Evolutionary conservation across 1,140 invertebrate species (phyloP).

Genomic region (Drosophila simulans): DNA sequence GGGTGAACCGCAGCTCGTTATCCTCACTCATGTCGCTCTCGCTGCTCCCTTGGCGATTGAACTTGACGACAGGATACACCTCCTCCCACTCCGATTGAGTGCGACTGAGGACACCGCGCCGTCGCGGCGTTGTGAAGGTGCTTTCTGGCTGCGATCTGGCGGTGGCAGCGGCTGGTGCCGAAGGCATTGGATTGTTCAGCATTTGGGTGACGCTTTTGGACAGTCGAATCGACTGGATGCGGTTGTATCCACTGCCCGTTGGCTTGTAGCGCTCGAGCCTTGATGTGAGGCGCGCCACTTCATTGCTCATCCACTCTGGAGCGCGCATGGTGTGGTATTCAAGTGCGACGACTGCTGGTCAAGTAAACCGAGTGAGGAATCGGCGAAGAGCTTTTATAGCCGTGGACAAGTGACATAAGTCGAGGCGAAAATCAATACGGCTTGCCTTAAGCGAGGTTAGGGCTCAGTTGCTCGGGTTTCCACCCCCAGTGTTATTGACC

Average conservation of each 20-base stretch:
- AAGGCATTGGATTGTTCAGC: conserved; percentile 77
- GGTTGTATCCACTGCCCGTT: conserved; percentile 71
- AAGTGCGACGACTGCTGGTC: conserved; percentile 19
- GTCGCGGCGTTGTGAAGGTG: conserved; percentile 42
- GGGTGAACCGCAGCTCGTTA: conserved; percentile 57
- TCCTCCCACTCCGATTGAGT: conserved; percentile 76
- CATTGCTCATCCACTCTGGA: conserved; percentile 78
- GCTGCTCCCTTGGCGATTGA: conserved; percentile 53
- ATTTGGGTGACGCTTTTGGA: conserved; percentile 81
- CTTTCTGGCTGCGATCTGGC: conserved; percentile 41
- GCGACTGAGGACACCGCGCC: conserved; percentile 75
- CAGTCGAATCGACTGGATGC: conserved; percentile 75
- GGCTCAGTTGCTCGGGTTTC: conserved; percentile 47
- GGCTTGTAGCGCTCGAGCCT: conserved; percentile 79
- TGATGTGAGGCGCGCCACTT: conserved; percentile 70
- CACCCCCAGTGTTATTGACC: conserved; percentile 59
- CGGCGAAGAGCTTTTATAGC: conserved; percentile 59
- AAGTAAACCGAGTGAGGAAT: conserved; percentile 53
- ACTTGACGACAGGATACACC: conserved; percentile 73
- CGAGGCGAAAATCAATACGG: conserved; percentile 53
- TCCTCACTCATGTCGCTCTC: conserved; percentile 52
- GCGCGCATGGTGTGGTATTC: conserved; percentile 61
- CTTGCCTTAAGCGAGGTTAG: conserved; percentile 54
- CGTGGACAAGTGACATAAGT: conserved; percentile 44
- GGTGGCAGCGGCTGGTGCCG: conserved; percentile 4